These are phyloP conservation scores for Acanthopagrus latus DNA, from an alignment of 2,797 vertebrate species.

Conservation along the genomic window DNA sequence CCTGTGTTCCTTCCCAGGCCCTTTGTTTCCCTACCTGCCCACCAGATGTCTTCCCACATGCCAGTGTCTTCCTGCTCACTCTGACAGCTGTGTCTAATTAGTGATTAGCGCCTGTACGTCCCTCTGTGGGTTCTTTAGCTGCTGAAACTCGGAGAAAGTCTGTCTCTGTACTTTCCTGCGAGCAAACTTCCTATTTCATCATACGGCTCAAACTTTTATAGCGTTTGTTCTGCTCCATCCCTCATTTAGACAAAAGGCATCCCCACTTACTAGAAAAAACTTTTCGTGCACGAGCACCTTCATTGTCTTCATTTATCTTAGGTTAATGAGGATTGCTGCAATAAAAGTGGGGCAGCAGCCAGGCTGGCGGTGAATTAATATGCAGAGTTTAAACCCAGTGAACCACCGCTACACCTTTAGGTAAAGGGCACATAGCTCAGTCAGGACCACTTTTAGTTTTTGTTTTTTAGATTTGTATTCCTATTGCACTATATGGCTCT, in stretches of 20 bases:
- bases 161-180: neutral
- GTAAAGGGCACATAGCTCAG: too few relatives aligned
- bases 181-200: conserved; percentile 11
- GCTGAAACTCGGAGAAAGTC: conserved; percentile 16
- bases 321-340: neutral
- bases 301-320: neutral
- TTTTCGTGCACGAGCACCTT: neutral
- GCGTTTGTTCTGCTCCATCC: neutral
- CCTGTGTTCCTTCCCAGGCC: conserved; percentile 10
- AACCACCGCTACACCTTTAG: neutral
- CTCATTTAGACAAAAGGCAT: neutral
- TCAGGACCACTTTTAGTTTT: too few relatives aligned
- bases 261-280: neutral
- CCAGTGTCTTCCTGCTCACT: conserved; percentile 26
- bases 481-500: too few relatives aligned
- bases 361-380: neutral
- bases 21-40: conserved; percentile 33
- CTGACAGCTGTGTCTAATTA: conserved; percentile 48
- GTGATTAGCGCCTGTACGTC: conserved; percentile 38
- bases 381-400: neutral
- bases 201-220: conserved; percentile 14
- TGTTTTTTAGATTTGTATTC: too few relatives aligned
- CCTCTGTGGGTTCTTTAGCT: conserved; percentile 18
- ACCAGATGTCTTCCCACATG: conserved; percentile 60
- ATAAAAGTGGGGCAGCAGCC: neutral